Conservation (phyloP, 1,140 invertebrate species). For the Pollicipes pollicipes region DNA sequence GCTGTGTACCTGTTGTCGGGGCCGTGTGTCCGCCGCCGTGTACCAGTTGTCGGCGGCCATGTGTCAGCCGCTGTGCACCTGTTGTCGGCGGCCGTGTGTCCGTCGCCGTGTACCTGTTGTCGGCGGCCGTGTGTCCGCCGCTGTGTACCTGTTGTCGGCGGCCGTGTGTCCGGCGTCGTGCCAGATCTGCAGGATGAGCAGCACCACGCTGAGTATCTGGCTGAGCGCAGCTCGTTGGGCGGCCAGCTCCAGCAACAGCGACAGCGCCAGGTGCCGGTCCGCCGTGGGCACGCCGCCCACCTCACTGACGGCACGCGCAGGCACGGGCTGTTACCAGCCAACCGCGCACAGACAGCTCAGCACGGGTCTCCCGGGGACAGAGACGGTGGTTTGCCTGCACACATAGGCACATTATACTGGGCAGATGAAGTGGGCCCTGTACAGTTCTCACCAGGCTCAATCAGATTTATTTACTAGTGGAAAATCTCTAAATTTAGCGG, state of each 20-base stretch:
- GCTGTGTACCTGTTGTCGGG: no score
- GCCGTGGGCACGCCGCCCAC: constrained; percentile 44
- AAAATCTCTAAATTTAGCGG: no score
- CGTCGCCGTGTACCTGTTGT: constrained; percentile 26
- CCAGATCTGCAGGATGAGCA: constrained; percentile 55
- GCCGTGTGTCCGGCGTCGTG: constrained; percentile 42
- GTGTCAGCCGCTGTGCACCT: no score
- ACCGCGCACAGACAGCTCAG: no score
- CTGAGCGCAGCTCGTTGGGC: constrained; percentile 56
- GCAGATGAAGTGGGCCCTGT: no score
- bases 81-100: constrained; percentile 28
- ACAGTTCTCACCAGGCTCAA: no score
- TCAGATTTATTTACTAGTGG: no score
- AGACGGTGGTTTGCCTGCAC: neutral
- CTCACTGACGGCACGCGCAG: constrained; percentile 26
- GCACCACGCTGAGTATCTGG: constrained; percentile 48
- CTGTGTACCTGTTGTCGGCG: constrained; percentile 33
- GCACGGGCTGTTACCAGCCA: constrained; percentile 19
- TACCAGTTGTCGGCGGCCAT: no score
- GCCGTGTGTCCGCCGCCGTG: no score
- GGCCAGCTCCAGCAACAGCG: constrained; percentile 56
- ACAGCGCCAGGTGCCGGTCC: constrained; percentile 60
- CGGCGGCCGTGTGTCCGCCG: constrained; percentile 25
- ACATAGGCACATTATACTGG: no score
- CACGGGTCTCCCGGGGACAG: no score